Conservation (phyloP, 2,797 vertebrate genomes). For the Microchirus variegatus region DNA sequence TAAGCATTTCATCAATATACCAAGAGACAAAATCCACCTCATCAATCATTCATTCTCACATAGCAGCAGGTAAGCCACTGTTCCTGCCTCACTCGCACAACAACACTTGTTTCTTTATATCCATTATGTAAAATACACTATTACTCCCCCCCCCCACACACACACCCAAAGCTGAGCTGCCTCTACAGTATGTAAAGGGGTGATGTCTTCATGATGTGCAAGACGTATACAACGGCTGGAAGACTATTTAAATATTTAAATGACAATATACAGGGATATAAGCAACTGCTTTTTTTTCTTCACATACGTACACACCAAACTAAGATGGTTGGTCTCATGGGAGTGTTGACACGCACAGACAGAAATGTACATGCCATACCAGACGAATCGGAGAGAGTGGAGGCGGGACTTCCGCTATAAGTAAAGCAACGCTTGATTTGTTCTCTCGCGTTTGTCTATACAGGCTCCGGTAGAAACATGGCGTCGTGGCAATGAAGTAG, state of each 20-base stretch:
- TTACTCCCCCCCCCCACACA: not conserved
- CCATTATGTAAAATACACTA: constrained; percentile 14
- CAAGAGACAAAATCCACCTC: constrained; percentile 51
- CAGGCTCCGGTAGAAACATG: too few species aligned
- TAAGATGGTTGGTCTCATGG: too few species aligned
- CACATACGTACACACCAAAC: constrained; percentile 5
- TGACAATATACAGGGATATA: not conserved
- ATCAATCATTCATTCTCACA: constrained; percentile 57
- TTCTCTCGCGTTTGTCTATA: too few species aligned
- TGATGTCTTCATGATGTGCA: too few species aligned
- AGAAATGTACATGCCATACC: constrained; percentile 12
- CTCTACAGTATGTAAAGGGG: not conserved
- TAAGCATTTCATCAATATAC: constrained; percentile 62
- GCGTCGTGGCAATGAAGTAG: too few species aligned
- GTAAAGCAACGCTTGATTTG: too few species aligned
- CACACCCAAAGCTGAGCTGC: not conserved
- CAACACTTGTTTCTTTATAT: constrained; percentile 7
- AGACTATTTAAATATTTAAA: too few species aligned
- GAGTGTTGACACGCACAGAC: constrained; percentile 26
- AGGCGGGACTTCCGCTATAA: too few species aligned
- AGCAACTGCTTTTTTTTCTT: not conserved
- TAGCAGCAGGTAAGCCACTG: constrained; percentile 41
- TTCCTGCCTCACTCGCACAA: constrained; percentile 3
- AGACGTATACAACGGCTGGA: not conserved
- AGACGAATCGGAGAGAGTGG: too few species aligned